A percentile compares a stretch with the other conserved stretches of the same genome.
phyloP scores from a whole-genome alignment of 2,888 invertebrate species.

The Periphyllus acericola region DNA sequence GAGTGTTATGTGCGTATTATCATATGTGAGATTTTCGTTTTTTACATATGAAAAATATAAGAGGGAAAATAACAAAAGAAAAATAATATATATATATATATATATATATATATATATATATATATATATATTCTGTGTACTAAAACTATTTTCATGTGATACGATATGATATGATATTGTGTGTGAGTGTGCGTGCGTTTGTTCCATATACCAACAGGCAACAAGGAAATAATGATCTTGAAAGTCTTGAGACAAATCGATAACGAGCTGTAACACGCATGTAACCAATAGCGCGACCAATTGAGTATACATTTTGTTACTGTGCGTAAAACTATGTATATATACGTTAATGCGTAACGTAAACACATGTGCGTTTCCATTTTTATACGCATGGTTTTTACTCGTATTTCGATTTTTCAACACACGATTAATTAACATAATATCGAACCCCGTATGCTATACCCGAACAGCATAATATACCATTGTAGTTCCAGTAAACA shows the following conservation, averaged over 20 bases:
- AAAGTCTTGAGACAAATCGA: slow-evolving; percentile 58
- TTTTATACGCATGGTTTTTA: slow-evolving; percentile 23
- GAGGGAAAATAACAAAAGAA: slow-evolving; percentile 29
- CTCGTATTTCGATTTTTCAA: slow-evolving; percentile 9
- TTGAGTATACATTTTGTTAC: slow-evolving; percentile 1
- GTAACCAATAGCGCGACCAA: slow-evolving; percentile 57
- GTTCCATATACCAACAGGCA: slow-evolving; percentile 47
- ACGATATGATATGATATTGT: slow-evolving; percentile 24
- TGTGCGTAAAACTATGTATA: neutral
- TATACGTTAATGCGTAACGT: slow-evolving; percentile 20
- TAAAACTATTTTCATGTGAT: slow-evolving; percentile 26
- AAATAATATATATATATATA: neutral
- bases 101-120: no score
- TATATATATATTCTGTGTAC: neutral
- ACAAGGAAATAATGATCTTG: slow-evolving; percentile 58
- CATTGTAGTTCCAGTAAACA: neutral
- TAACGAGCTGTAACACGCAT: slow-evolving; percentile 60
- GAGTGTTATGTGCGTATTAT: neutral
- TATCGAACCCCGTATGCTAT: neutral
- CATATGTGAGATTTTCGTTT: slow-evolving; percentile 36
- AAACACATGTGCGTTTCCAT: slow-evolving; percentile 33
- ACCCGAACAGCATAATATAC: neutral
- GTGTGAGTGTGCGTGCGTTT: neutral
- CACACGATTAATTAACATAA: slow-evolving; percentile 36
- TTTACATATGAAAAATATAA: neutral